Base-by-base conservation (phyloP, 2,113 vertebrate species). In the Arothron firmamentum region DNA sequence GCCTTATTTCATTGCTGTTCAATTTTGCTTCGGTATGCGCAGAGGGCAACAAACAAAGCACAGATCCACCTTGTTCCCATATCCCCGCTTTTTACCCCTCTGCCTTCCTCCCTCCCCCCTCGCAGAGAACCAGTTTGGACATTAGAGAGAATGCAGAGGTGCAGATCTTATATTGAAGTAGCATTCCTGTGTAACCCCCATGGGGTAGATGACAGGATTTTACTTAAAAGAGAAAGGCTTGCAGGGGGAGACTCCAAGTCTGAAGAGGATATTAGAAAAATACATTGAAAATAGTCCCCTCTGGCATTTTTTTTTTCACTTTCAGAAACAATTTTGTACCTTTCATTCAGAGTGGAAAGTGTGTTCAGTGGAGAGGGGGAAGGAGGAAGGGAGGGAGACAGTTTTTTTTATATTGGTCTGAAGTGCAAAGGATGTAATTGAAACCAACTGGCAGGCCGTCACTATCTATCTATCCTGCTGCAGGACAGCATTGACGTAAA, bases 191-290 rank as follows among this genome's bases (percentile, higher is more conserved):
- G 54, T 48, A 81, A 79, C 85, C 83, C 88, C 89, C 81, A 83
- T 65, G 53, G 88, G 80, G 85, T 62, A 87, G 85, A 87, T 80
- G 82, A 90, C 81, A 86, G 81, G 84, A 77, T 78, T 87, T 88
- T 87, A 88, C 88, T 90, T 91, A 73, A 87, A 89, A 87, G 88
- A 80, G 83, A 87, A 82, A 80, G 75, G 74, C 79, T 73, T 38
- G 77, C 71, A 59, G 72, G 70, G 79, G 80, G 87, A 90, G 88
- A 87, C 89, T 88, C 74, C 50, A 81, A 89, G 89, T 90, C 89
- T 91, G 84, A 87, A 79, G 87, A 91, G 90, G 90, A 91, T 91
- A 92, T 92, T 91, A 90, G 88, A 90, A 88, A 91, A 91, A 89
- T 91, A 87, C 85, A 87, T 79, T 75, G 77, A 68, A 80, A 79